Evolutionary conservation across 2,888 invertebrate species (phyloP).

Genomic region (Rhamphomyia laevipes): DNA sequence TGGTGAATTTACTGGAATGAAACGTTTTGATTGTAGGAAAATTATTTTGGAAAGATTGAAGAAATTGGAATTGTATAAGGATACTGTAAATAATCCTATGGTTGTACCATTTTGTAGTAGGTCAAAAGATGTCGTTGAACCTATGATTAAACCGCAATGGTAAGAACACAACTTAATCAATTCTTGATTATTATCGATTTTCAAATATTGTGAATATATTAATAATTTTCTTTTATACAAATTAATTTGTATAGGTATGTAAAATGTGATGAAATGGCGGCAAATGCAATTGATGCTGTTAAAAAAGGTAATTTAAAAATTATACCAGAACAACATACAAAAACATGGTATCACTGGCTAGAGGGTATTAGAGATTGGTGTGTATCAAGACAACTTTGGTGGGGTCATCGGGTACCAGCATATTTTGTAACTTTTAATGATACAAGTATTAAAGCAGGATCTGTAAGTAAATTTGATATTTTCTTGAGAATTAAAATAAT

Average conservation of each 20-base stretch:
- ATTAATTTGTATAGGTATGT: constrained; percentile 57
- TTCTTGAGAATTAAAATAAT: neutral
- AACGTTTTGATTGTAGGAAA: constrained; percentile 80
- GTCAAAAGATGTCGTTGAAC: constrained; percentile 95
- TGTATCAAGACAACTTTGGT: constrained; percentile 96
- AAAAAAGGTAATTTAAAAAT: constrained; percentile 71
- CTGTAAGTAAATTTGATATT: constrained; percentile 24
- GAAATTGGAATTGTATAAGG: constrained; percentile 59
- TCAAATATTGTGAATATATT: too few relatives aligned
- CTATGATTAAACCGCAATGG: constrained; percentile 94
- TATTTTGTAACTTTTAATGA: constrained; percentile 59
- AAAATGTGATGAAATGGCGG: constrained; percentile 81
- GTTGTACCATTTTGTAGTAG: constrained; percentile 91
- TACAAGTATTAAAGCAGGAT: constrained; percentile 25
- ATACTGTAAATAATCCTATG: constrained; percentile 85
- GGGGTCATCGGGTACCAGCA: constrained; percentile 97
- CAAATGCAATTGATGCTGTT: constrained; percentile 69
- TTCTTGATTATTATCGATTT: too few relatives aligned
- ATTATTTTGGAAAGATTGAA: constrained; percentile 67
- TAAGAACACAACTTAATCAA: too few relatives aligned
- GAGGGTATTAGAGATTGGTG: constrained; percentile 97
- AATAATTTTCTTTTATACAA: too few relatives aligned
- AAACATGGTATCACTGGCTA: constrained; percentile 95
- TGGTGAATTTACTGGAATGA: constrained; percentile 71
- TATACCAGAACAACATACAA: constrained; percentile 80